Evolutionary conservation across 2,113 vertebrate genomes (phyloP).

Genomic region (Notarius lentiginosus): DNA sequence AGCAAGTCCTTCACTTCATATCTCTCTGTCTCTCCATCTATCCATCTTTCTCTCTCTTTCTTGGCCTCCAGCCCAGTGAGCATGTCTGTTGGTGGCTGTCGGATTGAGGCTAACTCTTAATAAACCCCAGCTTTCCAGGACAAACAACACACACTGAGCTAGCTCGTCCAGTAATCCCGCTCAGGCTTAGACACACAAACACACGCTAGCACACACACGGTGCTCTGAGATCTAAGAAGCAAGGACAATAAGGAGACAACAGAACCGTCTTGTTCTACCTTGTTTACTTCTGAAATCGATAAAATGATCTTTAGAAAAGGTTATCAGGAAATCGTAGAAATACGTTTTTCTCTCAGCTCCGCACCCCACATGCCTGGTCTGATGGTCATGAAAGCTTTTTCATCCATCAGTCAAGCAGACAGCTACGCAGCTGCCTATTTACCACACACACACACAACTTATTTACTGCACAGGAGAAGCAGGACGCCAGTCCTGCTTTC

Average conservation of each 20-base stretch:
- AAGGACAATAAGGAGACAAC: neutral
- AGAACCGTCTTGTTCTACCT: neutral
- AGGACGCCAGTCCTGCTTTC: constrained; percentile 27
- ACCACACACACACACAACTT: constrained; percentile 6
- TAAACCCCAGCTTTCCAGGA: constrained; percentile 68
- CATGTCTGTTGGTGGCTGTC: constrained; percentile 82
- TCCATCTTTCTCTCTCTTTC: constrained; percentile 38
- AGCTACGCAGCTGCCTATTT: neutral
- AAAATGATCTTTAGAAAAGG: neutral
- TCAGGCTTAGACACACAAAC: constrained; percentile 17
- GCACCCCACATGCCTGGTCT: no score
- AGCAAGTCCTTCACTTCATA: neutral
- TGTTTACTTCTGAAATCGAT: constrained; percentile 24
- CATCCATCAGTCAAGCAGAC: constrained; percentile 17
- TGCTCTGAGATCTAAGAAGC: neutral
- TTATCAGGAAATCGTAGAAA: neutral
- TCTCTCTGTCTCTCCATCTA: constrained; percentile 31
- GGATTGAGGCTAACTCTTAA: constrained; percentile 81
- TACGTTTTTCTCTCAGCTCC: neutral
- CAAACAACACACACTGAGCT: constrained; percentile 39
- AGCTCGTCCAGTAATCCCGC: constrained; percentile 40
- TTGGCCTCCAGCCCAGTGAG: constrained; percentile 83
- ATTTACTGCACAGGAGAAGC: constrained; percentile 28
- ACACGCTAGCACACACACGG: neutral
- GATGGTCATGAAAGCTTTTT: constrained; percentile 30